Evolutionary conservation across 1,140 invertebrate species (phyloP).

Genomic region (Rhopalosiphum maidis): DNA sequence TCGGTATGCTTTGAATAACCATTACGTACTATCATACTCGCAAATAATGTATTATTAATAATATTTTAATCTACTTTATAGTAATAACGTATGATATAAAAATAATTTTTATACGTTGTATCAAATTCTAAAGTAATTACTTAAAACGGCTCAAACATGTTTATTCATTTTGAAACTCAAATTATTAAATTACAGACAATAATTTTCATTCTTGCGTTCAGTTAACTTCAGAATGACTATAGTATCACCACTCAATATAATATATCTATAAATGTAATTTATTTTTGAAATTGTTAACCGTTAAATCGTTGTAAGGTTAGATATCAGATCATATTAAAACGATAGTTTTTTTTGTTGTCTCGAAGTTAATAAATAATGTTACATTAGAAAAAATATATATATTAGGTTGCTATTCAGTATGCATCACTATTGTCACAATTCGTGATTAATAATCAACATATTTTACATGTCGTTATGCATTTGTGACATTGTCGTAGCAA

Average conservation of each 20-base stretch:
- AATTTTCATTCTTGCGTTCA: not conserved
- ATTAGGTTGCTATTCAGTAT: not conserved
- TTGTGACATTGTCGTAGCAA: not conserved
- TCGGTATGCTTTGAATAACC: not conserved
- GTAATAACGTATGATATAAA: not conserved
- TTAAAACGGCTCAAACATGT: not conserved
- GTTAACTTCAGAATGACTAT: not conserved
- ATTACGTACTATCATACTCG: not conserved
- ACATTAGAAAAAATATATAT: not conserved
- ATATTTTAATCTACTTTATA: not conserved
- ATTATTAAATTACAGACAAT: no score
- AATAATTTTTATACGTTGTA: not conserved
- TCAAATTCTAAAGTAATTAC: not conserved
- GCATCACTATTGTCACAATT: not conserved
- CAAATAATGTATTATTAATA: not conserved
- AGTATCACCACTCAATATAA: not conserved
- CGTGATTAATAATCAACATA: not conserved
- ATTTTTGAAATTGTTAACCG: not conserved
- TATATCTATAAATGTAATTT: not conserved
- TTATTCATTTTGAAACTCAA: not conserved
- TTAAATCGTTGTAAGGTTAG: not conserved
- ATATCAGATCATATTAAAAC: not conserved
- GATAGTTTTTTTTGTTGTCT: not conserved
- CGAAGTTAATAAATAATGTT: not conserved
- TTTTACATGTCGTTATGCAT: constrained; percentile 7